These are phyloP conservation scores for Mesopsocus fuscifrons DNA, from an alignment of 2,888 invertebrate genomes.

Conservation along the genomic window DNA sequence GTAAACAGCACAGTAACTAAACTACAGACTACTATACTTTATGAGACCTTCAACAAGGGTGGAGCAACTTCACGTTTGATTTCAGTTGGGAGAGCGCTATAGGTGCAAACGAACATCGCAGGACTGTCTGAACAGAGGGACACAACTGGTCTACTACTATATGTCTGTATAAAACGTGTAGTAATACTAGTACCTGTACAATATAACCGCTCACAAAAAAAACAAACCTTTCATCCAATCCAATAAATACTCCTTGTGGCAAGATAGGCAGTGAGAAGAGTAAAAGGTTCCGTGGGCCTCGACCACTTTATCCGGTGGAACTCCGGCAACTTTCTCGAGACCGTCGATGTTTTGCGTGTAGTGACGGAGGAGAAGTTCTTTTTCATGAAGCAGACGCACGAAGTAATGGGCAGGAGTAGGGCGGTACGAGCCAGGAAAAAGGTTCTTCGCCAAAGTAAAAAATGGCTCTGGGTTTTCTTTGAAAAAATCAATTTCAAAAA, in stretches of 20 bases:
- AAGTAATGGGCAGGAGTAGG: conserved; percentile 88
- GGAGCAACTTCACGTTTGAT: too few species aligned
- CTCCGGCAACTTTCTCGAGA: conserved; percentile 65
- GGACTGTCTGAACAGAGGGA: too few species aligned
- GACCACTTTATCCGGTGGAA: conserved; percentile 67
- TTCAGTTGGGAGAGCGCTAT: not conserved
- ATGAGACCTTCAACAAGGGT: too few species aligned
- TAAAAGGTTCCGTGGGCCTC: conserved; percentile 92
- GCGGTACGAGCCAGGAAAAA: conserved; percentile 71
- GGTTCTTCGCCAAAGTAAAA: conserved; percentile 72
- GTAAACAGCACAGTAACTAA: too few species aligned
- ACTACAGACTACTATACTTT: too few species aligned
- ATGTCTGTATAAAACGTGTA: too few species aligned
- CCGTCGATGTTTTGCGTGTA: conserved; percentile 85
- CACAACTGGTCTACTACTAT: too few species aligned
- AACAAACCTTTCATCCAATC: conserved; percentile 82
- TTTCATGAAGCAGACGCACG: conserved; percentile 62
- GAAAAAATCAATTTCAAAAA: conserved; percentile 83
- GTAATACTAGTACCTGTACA: too few species aligned
- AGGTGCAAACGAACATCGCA: too few species aligned
- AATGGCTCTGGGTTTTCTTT: conserved; percentile 79
- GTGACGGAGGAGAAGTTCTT: conserved; percentile 36
- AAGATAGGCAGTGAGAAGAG: conserved; percentile 68
- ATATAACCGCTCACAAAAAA: too few species aligned
- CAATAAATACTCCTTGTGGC: conserved; percentile 48